Evolutionary conservation across 2,888 invertebrate genomes (phyloP), one percentile per base, ranked within the genome.

Genomic region (Tenthredo mesomela): DNA sequence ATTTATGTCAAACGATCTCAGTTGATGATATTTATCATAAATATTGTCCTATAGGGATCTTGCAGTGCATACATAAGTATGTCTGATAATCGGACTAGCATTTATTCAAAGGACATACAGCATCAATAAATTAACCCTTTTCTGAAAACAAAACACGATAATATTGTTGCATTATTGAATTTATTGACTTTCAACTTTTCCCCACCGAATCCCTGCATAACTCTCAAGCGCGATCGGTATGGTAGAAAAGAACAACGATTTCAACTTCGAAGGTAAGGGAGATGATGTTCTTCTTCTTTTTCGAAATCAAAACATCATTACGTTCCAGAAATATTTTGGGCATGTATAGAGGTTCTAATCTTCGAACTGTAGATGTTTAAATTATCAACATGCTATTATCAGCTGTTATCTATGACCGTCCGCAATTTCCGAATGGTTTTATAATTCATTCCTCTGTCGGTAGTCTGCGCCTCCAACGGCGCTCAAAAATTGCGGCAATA

Each of bases 71-170:
- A 61, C 10, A 61, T 3, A 58, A 9, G 9, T 58, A 21, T 25
- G 12, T 10, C 25, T 25, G 61, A 25, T 61, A 21, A 21, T 61
- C 61, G 25, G 21, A 61, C 25, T 21, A 61, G 70, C 70, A 71
- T 71, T 71, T 71, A 71, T 71, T 71, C 37, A 71, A 9, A 40
- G 40, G 18, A 71, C 6, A 71, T 9, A 40, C 40, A 37, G 70
- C 70, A n/a, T 71, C n/a, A 71, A 71, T 71, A 71, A 71, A 37
- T 71, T 40, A 71, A 40, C 21, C 40, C 3, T 71, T 70, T 70
- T 71, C 40, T 71, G 70, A 10, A 21, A 71, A 71, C 40, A 71
- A 71, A 71, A 40, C 61, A 61, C 10, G 25, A 25, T 10, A 25
- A 21, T 9, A 61, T 61, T 25, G 61, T 61, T 25, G 25, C 61